phyloP scores from a whole-genome alignment of 2,113 vertebrate species.

The Telmatochromis sp. region DNA sequence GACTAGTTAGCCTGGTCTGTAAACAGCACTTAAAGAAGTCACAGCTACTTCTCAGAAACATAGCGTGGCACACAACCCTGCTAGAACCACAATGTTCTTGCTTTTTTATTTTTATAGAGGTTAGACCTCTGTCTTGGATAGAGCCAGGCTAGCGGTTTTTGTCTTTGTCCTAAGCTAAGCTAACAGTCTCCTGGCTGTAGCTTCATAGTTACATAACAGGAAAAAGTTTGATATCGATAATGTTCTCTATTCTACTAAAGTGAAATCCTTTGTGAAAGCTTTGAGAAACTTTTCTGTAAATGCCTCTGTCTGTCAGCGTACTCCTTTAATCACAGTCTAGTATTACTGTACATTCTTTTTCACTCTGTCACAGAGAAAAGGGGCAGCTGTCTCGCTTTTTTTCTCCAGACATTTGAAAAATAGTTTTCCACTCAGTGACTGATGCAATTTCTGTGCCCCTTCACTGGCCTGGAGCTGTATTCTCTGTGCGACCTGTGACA shows the following conservation, averaged over 20 bases:
- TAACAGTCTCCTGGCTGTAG: neutral
- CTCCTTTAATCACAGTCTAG: neutral
- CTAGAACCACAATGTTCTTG: neutral
- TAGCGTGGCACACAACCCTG: neutral
- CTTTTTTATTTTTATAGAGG: neutral
- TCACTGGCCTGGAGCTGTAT: neutral
- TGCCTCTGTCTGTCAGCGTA: neutral
- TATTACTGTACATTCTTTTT: conserved; percentile 9
- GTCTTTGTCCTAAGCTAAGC: neutral
- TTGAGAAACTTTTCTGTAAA: neutral
- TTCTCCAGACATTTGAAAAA: neutral
- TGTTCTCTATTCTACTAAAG: neutral
- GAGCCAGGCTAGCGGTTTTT: neutral
- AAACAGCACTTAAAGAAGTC: neutral
- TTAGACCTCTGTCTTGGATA: neutral
- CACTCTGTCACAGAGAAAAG: neutral
- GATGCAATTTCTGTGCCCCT: neutral
- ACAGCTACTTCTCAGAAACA: neutral
- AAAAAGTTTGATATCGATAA: neutral
- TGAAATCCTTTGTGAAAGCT: neutral
- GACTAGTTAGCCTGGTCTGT: neutral
- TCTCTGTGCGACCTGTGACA: conserved; percentile 14
- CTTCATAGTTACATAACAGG: neutral
- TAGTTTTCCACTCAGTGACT: neutral
- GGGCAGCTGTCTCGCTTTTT: conserved; percentile 1